Evolutionary conservation across 1,140 invertebrate species (phyloP).

Genomic region (Achatina immaculata): DNA sequence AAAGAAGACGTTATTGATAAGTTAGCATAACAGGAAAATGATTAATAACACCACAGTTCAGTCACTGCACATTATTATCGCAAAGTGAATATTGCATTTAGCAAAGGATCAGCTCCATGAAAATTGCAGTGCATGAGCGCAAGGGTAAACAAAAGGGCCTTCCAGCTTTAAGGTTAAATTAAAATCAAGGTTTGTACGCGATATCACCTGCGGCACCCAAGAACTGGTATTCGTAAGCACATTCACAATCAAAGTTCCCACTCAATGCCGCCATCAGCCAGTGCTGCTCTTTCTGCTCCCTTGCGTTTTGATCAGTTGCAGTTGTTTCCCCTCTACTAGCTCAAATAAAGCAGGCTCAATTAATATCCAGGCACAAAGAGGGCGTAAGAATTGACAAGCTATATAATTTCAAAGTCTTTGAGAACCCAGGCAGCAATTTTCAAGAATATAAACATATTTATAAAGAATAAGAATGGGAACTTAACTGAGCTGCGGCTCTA

Average conservation of each 20-base stretch:
- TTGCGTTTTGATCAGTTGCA: too few species aligned
- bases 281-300: too few species aligned
- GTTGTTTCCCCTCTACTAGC: not conserved
- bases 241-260: too few species aligned
- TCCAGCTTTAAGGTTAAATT: not conserved
- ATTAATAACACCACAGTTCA: too few species aligned
- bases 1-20: too few species aligned
- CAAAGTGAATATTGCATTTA: not conserved
- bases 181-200: not conserved
- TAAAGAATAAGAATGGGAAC: too few species aligned
- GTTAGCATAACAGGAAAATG: too few species aligned
- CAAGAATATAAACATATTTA: too few species aligned
- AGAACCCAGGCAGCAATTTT: too few species aligned
- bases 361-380: not conserved
- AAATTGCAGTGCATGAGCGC: too few species aligned
- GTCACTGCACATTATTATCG: not conserved
- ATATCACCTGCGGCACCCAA: not conserved
- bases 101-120: not conserved
- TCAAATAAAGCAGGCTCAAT: not conserved
- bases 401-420: not conserved
- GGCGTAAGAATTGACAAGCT: not conserved
- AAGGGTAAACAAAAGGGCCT: not conserved
- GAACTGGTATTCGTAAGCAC: not conserved
- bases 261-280: too few species aligned
- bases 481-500: too few species aligned